These are phyloP conservation scores for Arctocebus calabarensis DNA, from an alignment of 2,797 vertebrate species.

Conservation along the genomic window DNA sequence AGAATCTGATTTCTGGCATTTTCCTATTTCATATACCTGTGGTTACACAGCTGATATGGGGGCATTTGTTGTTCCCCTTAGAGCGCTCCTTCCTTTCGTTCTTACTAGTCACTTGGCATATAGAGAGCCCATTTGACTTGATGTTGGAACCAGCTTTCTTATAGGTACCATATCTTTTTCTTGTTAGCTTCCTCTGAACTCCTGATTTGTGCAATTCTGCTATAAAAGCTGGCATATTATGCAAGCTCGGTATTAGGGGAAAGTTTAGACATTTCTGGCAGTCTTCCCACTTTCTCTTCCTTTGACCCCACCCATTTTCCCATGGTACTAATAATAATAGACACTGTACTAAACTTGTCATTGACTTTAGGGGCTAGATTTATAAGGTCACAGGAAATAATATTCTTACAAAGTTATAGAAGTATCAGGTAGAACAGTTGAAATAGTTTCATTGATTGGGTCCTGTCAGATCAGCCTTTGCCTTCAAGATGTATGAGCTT, in stretches of 20 bases:
- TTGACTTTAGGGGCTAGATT: not conserved
- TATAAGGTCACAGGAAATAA: slow-evolving; percentile 32
- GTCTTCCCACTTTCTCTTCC: not conserved
- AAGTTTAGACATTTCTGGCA: not conserved
- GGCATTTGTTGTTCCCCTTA: not conserved
- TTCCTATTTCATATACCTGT: not conserved
- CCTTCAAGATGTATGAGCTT: not conserved
- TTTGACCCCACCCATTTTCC: not conserved
- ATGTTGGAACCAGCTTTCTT: not conserved
- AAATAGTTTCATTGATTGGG: slow-evolving; percentile 42
- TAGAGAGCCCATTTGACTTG: slow-evolving; percentile 1
- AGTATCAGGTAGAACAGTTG: slow-evolving; percentile 19
- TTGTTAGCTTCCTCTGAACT: not conserved
- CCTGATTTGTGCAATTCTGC: not conserved
- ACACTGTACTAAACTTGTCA: not conserved
- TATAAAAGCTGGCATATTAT: not conserved
- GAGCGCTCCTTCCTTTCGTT: not conserved
- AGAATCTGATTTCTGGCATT: not conserved
- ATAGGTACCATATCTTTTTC: not conserved
- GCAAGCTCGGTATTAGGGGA: not conserved
- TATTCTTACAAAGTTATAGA: not conserved
- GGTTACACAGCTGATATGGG: not conserved
- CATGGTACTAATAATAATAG: not conserved
- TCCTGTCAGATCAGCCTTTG: not conserved
- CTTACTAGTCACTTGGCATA: not conserved